These are phyloP conservation scores for Thalassoma bifasciatum DNA, from an alignment of 2,113 vertebrate genomes.

Conservation along the genomic window DNA sequence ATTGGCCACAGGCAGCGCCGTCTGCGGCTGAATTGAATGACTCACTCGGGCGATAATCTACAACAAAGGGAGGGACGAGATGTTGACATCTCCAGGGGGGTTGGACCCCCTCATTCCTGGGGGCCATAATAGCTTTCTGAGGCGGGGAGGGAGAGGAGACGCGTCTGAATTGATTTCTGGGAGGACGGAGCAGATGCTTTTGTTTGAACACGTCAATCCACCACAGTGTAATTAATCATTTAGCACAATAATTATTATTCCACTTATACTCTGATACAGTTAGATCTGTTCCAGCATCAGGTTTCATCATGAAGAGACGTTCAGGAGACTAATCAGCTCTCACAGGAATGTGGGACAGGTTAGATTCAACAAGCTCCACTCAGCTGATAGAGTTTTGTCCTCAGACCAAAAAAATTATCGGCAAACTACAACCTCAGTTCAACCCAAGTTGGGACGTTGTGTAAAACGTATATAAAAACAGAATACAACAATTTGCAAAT, in stretches of 20 bases:
- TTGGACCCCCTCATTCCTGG: conserved; percentile 41
- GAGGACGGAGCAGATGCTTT: conserved; percentile 52
- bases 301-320: too few relatives aligned
- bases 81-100: conserved; percentile 63
- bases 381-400: too few relatives aligned
- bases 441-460: too few relatives aligned
- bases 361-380: too few relatives aligned
- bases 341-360: too few relatives aligned
- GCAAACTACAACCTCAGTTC: too few relatives aligned
- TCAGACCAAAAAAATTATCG: too few relatives aligned
- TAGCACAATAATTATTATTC: background rate
- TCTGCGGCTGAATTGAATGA: conserved; percentile 58
- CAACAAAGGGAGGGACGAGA: conserved; percentile 64
- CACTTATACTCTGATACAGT: background rate
- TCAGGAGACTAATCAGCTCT: too few relatives aligned
- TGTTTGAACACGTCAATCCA: conserved; percentile 17
- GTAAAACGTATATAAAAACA: too few relatives aligned
- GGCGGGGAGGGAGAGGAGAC: conserved; percentile 28
- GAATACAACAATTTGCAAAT: too few relatives aligned
- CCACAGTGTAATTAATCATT: background rate
- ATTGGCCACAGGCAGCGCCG: conserved; percentile 63
- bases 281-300: background rate
- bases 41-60: conserved; percentile 57
- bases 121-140: conserved; percentile 56
- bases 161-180: conserved; percentile 64